phyloP scores from a whole-genome alignment of 2,113 vertebrate species.

The Pelvicachromis taeniatus region DNA sequence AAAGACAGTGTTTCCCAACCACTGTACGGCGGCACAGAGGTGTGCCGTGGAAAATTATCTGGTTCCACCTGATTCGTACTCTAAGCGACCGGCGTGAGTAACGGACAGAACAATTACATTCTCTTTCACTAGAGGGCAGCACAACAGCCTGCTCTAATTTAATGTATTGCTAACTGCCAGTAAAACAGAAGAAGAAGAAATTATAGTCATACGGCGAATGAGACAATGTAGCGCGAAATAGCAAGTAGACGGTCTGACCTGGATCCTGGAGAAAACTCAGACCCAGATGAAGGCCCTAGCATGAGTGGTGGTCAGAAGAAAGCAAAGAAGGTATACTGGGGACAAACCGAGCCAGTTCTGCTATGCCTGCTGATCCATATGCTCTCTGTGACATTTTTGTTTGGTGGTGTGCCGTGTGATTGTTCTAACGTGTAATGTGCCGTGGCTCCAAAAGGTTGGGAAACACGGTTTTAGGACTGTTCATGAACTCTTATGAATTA shows the following conservation, averaged over 20 bases:
- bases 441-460: no score
- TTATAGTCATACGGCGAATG: no score
- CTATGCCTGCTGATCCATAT: neutral
- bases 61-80: neutral
- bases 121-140: no score
- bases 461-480: neutral
- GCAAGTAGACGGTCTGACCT: no score
- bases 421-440: no score
- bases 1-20: neutral
- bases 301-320: neutral
- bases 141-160: no score
- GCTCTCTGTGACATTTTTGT: neutral
- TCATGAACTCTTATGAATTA: neutral
- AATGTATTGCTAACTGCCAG: no score
- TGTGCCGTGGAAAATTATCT: neutral
- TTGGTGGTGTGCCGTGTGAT: neutral
- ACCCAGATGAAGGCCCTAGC: neutral
- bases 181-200: no score
- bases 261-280: neutral
- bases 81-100: no score
- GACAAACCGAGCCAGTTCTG: accelerated
- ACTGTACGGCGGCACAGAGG: accelerated
- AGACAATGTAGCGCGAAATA: no score
- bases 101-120: no score
- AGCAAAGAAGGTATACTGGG: neutral